These are phyloP conservation scores for Epizoanthus rinbou DNA, from an alignment of 92 coral and sea anemone genomes.

Conservation along the genomic window DNA sequence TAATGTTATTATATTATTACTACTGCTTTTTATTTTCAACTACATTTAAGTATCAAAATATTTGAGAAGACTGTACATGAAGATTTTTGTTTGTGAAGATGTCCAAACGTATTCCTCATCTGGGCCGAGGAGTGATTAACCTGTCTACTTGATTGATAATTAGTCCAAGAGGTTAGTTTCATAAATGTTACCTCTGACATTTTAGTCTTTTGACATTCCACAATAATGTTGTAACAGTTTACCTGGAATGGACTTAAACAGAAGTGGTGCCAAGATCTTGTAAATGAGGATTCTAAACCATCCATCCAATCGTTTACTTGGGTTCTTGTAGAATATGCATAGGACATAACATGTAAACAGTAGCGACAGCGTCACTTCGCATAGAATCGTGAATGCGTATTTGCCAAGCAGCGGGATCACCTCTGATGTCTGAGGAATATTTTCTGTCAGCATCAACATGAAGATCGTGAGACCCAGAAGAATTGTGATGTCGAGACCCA, in stretches of 20 bases:
- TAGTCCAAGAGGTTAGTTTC: no score
- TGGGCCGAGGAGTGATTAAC: no score
- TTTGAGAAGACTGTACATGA: no score
- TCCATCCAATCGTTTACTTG: constrained; percentile 61
- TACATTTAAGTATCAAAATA: no score
- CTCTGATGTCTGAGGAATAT: constrained; percentile 89
- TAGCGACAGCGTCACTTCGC: constrained; percentile 81
- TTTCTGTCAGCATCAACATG: constrained; percentile 93
- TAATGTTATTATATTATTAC: no score
- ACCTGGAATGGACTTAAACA: constrained; percentile 22
- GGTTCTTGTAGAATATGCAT: constrained; percentile 72
- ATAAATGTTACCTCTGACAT: no score
- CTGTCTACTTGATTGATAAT: no score
- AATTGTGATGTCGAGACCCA: constrained; percentile 87
- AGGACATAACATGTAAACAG: constrained; percentile 72
- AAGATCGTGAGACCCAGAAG: constrained; percentile 88
- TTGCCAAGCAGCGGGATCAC: constrained; percentile 91
- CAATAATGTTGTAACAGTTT: neutral
- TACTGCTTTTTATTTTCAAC: no score
- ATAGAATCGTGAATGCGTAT: constrained; percentile 81
- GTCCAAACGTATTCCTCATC: no score
- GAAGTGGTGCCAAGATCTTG: constrained; percentile 76
- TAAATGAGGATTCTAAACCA: constrained; percentile 73
- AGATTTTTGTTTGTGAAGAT: no score
- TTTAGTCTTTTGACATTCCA: no score